phyloP scores from a whole-genome alignment of 2,113 vertebrate species.

The Rhegmatorhina hoffmannsi region DNA sequence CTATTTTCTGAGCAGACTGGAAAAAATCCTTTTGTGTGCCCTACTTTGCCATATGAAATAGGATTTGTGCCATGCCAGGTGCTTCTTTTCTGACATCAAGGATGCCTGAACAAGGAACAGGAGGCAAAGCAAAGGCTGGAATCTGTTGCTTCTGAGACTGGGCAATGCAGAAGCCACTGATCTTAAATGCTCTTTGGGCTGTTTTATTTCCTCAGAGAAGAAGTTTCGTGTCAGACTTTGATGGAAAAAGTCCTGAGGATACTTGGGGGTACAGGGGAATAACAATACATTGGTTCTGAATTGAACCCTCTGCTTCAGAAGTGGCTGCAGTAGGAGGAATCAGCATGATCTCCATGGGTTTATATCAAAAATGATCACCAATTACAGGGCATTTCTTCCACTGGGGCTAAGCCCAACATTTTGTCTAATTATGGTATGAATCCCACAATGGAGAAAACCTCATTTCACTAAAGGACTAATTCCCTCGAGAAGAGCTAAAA shows the following conservation, averaged over 20 bases:
- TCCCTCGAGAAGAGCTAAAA: constrained; percentile 56
- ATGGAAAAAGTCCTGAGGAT: not conserved
- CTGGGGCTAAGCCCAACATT: constrained; percentile 54
- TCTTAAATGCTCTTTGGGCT: not conserved
- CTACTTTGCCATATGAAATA: not conserved
- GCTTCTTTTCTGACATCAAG: not conserved
- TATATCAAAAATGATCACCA: constrained; percentile 67
- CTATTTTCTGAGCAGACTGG: not conserved
- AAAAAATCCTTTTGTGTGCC: not conserved
- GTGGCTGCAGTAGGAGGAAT: constrained; percentile 22
- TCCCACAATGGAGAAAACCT: constrained; percentile 51
- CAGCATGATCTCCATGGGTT: constrained; percentile 33
- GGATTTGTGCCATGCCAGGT: not conserved
- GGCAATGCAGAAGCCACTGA: not conserved
- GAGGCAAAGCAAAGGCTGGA: not conserved
- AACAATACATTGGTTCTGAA: constrained; percentile 14
- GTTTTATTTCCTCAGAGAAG: not conserved
- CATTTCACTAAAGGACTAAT: constrained; percentile 52
- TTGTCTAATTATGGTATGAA: constrained; percentile 71
- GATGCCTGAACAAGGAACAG: not conserved
- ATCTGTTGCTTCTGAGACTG: not conserved
- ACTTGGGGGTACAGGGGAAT: constrained; percentile 26
- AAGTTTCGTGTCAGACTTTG: not conserved
- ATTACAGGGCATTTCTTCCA: constrained; percentile 57
- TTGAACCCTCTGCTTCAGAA: constrained; percentile 17